These are phyloP conservation scores for Phania funesta DNA, from an alignment of 2,888 invertebrate genomes.

Conservation along the genomic window DNA sequence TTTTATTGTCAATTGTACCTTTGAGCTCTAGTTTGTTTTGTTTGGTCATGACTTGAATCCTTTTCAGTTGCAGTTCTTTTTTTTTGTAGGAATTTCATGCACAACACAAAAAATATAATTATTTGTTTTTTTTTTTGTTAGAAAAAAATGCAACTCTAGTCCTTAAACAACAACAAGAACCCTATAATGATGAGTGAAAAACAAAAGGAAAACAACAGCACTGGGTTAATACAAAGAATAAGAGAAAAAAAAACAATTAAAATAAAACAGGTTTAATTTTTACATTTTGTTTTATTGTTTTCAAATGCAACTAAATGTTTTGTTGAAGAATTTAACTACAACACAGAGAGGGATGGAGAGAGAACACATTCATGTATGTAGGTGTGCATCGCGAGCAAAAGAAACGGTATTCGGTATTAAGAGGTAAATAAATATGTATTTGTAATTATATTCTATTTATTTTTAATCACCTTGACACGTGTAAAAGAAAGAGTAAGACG, in stretches of 20 bases:
- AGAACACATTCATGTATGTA: background rate
- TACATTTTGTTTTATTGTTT: background rate
- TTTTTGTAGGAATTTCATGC: background rate
- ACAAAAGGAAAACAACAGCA: background rate
- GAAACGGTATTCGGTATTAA: constrained; percentile 2
- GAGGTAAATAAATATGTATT: constrained; percentile 1
- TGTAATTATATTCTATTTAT: constrained; percentile 31
- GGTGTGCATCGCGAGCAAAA: background rate
- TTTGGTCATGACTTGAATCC: constrained; percentile 33
- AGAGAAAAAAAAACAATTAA: background rate
- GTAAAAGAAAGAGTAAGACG: background rate
- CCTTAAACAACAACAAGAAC: constrained; percentile 1
- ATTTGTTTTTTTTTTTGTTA: background rate
- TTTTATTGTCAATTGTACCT: constrained; percentile 62
- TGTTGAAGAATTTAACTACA: background rate
- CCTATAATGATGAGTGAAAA: background rate
- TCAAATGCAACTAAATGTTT: background rate
- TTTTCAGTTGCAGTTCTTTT: background rate
- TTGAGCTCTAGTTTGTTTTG: constrained; percentile 58
- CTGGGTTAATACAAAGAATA: background rate
- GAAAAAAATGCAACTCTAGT: constrained; percentile 16
- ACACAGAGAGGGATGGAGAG: background rate
- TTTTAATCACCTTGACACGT: constrained; percentile 46
- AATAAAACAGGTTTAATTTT: constrained; percentile 16
- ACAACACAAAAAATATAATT: background rate